Conservation (phyloP, 2,888 invertebrate species). For the Drosophila anomalata region DNA sequence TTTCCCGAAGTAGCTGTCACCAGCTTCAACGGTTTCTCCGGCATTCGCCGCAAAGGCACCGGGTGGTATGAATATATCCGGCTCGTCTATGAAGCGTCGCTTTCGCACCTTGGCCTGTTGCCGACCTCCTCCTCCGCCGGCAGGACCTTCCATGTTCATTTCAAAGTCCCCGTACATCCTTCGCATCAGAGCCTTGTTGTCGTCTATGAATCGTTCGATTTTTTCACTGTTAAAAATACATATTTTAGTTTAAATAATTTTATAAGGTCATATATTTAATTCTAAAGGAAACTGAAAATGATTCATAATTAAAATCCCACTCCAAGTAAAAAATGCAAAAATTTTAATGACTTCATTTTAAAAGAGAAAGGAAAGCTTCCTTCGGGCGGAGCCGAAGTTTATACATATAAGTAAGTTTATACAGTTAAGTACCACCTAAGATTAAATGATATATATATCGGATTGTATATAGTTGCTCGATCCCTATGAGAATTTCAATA, state of each 20-base stretch:
- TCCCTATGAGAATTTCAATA: too few species aligned
- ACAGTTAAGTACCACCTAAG: too few species aligned
- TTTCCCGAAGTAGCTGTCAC: slow-evolving; percentile 86
- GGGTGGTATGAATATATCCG: slow-evolving; percentile 83
- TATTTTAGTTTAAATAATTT: neutral
- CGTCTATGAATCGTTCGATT: slow-evolving; percentile 96
- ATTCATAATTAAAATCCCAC: too few species aligned
- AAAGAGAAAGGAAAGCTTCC: neutral
- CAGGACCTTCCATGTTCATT: slow-evolving; percentile 85
- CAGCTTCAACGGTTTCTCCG: slow-evolving; percentile 84
- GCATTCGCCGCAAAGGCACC: slow-evolving; percentile 86
- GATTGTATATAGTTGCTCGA: too few species aligned
- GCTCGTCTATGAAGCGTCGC: slow-evolving; percentile 83
- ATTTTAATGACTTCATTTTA: neutral
- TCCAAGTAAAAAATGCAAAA: too few species aligned
- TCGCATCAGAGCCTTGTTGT: slow-evolving; percentile 96
- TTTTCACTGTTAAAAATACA: slow-evolving; percentile 87
- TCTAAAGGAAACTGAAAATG: too few species aligned
- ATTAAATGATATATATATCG: too few species aligned
- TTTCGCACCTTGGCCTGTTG: slow-evolving; percentile 82
- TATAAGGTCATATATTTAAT: too few species aligned
- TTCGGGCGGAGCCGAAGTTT: too few species aligned
- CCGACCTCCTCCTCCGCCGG: slow-evolving; percentile 81
- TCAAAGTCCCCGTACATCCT: slow-evolving; percentile 97
- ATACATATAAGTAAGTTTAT: too few species aligned